These are phyloP conservation scores for Drosophila triauraria DNA, from an alignment of 1,140 invertebrate genomes.

Conservation along the genomic window DNA sequence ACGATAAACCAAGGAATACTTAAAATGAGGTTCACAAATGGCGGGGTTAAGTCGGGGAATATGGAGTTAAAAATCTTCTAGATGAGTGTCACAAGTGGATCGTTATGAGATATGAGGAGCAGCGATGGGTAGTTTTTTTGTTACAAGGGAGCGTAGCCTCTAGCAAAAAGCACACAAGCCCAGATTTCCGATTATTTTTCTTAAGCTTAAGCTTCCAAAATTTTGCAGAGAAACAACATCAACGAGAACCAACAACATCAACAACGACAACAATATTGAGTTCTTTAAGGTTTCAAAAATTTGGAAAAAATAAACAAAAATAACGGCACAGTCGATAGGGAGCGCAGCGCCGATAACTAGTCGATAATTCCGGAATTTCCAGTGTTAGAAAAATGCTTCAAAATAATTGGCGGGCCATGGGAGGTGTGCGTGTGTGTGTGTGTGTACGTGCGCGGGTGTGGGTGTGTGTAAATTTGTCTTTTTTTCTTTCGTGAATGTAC, in stretches of 20 bases:
- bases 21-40: background rate
- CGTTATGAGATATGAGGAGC: slow-evolving; percentile 10
- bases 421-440: background rate
- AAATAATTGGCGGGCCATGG: slow-evolving; percentile 13
- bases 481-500: slow-evolving; percentile 8
- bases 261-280: slow-evolving; percentile 2
- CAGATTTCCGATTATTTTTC: background rate
- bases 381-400: background rate
- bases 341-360: slow-evolving; percentile 15
- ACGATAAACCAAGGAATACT: background rate
- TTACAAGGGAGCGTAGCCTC: slow-evolving; percentile 8
- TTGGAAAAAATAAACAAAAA: background rate
- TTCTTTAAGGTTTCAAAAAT: background rate
- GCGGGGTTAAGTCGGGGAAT: background rate
- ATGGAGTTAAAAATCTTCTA: background rate
- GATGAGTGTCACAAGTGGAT: slow-evolving; percentile 14
- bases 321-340: slow-evolving; percentile 18
- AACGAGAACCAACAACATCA: slow-evolving; percentile 22
- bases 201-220: slow-evolving; percentile 8
- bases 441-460: background rate
- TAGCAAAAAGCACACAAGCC: slow-evolving; percentile 35
- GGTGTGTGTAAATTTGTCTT: slow-evolving; percentile 8
- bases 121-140: background rate
- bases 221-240: slow-evolving; percentile 1
- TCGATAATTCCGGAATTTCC: slow-evolving; percentile 2